Evolutionary conservation across 2,113 vertebrate genomes (phyloP).

Genomic region (Protobothrops mucrosquamatus): DNA sequence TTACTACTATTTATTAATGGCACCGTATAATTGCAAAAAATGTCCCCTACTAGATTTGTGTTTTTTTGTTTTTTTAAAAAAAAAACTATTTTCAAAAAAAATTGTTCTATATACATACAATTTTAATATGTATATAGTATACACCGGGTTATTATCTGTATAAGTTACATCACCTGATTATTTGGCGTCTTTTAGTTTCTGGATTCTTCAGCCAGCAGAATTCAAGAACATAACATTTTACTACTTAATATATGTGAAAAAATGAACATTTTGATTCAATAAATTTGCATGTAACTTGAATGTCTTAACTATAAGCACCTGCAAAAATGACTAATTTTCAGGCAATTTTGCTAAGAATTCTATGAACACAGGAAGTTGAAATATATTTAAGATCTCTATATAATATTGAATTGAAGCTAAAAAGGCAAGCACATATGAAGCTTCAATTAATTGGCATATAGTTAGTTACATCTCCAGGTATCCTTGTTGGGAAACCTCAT

Average conservation of each 20-base stretch:
- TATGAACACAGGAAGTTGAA: neutral
- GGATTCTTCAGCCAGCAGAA: neutral
- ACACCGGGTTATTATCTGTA: fast-evolving
- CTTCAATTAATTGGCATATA: neutral
- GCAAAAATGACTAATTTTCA: too few relatives aligned
- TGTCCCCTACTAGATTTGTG: too few relatives aligned
- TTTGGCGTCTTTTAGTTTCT: too few relatives aligned
- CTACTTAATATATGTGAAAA: constrained; percentile 2
- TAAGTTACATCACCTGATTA: neutral
- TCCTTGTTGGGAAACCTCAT: neutral
- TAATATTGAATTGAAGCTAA: neutral
- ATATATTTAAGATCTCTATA: neutral
- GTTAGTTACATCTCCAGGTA: neutral
- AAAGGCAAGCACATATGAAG: neutral
- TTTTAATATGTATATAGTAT: neutral
- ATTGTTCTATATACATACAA: neutral
- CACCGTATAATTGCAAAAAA: neutral
- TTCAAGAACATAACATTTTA: constrained; percentile 4
- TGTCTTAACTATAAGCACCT: too few relatives aligned
- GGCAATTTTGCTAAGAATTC: neutral
- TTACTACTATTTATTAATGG: neutral
- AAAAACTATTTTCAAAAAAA: neutral
- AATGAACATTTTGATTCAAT: too few relatives aligned
- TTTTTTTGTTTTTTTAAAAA: too few relatives aligned
- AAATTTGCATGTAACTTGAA: too few relatives aligned